Conservation (phyloP, 1,140 invertebrate genomes). For the Pseudomyrmex concolor region DNA sequence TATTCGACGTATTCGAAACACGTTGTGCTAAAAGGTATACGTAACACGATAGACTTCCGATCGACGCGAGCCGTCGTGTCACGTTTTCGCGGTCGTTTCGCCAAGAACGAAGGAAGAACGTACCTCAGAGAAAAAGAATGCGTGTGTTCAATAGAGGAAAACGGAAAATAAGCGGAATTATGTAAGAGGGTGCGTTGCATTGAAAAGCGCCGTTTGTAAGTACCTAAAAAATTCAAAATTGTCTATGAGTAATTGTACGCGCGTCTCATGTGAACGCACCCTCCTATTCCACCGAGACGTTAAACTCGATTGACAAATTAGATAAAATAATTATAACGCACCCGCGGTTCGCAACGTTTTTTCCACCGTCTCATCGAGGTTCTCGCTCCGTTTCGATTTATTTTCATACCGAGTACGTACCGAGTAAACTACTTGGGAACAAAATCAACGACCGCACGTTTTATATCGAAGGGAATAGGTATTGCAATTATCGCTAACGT, state of each 20-base stretch:
- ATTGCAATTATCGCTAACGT: too few relatives aligned
- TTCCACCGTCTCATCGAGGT: neutral
- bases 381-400: neutral
- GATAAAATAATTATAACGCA: conserved; percentile 69
- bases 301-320: conserved; percentile 78
- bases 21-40: neutral
- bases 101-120: neutral
- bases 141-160: conserved; percentile 77
- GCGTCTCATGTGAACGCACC: conserved; percentile 70
- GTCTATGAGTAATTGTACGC: neutral
- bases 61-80: conserved; percentile 1
- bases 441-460: neutral
- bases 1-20: too few relatives aligned
- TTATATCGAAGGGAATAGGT: too few relatives aligned
- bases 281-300: conserved; percentile 58
- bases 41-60: neutral
- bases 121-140: conserved; percentile 74
- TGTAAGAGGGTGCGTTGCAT: conserved; percentile 27
- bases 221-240: neutral
- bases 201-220: neutral
- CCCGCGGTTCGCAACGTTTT: conserved; percentile 70
- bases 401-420: neutral
- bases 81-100: conserved; percentile 13
- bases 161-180: conserved; percentile 58
- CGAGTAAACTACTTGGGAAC: neutral